These are phyloP conservation scores for Branchinecta lynchi DNA, from an alignment of 1,140 invertebrate genomes.

Conservation along the genomic window DNA sequence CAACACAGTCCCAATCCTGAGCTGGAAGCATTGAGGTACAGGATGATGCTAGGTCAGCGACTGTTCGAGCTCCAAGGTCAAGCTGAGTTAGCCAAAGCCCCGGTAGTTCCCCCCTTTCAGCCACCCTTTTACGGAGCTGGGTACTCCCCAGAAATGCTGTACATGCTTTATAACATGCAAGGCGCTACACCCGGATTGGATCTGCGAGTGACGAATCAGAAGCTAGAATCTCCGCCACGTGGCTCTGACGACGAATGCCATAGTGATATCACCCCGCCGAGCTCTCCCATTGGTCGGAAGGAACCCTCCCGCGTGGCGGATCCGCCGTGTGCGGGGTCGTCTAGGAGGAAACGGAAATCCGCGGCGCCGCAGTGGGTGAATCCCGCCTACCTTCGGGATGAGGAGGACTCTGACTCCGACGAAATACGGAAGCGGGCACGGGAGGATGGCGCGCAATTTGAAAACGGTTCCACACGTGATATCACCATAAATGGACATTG, in stretches of 20 bases:
- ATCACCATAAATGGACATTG: neutral
- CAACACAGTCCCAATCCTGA: constrained; percentile 12
- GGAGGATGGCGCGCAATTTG: constrained; percentile 16
- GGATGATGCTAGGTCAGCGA: constrained; percentile 67
- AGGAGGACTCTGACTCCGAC: constrained; percentile 21
- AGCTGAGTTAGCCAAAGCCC: constrained; percentile 42
- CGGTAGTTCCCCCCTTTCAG: constrained; percentile 40
- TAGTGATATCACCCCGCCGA: constrained; percentile 31
- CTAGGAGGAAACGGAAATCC: constrained; percentile 54
- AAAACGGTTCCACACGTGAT: neutral
- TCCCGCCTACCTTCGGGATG: constrained; percentile 64
- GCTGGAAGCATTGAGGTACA: constrained; percentile 69
- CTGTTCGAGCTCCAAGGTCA: constrained; percentile 61
- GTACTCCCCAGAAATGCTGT: constrained; percentile 52
- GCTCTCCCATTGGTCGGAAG: constrained; percentile 20
- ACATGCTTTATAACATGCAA: constrained; percentile 23
- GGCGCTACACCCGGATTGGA: constrained; percentile 22
- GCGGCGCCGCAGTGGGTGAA: constrained; percentile 94
- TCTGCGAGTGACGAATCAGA: constrained; percentile 15
- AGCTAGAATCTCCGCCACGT: neutral
- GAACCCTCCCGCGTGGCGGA: constrained; percentile 20
- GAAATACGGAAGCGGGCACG: neutral
- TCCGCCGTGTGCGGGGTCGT: constrained; percentile 33
- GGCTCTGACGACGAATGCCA: constrained; percentile 35
- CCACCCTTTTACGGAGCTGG: constrained; percentile 53